These are phyloP conservation scores for Octodon degus DNA, from an alignment of 2,113 vertebrate species.

Conservation along the genomic window DNA sequence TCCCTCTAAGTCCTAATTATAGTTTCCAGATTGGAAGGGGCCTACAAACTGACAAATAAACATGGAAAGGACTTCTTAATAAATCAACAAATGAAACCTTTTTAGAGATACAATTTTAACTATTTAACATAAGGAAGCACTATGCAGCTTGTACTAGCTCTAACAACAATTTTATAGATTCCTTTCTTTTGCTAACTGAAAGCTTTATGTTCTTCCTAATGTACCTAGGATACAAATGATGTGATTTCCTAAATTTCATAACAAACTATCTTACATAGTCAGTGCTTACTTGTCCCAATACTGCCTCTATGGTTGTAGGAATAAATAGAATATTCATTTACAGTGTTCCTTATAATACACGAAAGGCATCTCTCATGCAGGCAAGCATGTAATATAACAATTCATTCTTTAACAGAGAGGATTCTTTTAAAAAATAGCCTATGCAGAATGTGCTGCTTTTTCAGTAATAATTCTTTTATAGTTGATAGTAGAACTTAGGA, in stretches of 20 bases:
- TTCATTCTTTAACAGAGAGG: slow-evolving; percentile 33
- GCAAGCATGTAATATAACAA: not conserved
- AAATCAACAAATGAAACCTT: slow-evolving; percentile 73
- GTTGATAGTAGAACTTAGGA: slow-evolving; percentile 13
- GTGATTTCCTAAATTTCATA: slow-evolving; percentile 48
- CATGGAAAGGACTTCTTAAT: slow-evolving; percentile 63
- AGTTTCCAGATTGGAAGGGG: slow-evolving; percentile 43
- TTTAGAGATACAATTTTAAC: slow-evolving; percentile 76
- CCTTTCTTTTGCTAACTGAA: slow-evolving; percentile 58
- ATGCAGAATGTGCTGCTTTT: slow-evolving; percentile 30
- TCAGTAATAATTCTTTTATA: slow-evolving; percentile 31
- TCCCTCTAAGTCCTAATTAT: slow-evolving; percentile 63
- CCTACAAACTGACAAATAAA: slow-evolving; percentile 71
- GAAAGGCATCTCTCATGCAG: slow-evolving; percentile 38
- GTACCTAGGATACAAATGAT: slow-evolving; percentile 22
- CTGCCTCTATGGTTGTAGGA: not conserved
- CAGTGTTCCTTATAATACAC: not conserved
- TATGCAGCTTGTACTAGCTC: slow-evolving; percentile 7
- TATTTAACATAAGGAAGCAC: slow-evolving; percentile 73
- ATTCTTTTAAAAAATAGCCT: slow-evolving; percentile 18
- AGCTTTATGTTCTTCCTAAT: slow-evolving; percentile 62
- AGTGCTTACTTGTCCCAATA: slow-evolving; percentile 16
- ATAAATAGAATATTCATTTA: slow-evolving; percentile 26
- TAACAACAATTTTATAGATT: not conserved
- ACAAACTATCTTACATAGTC: slow-evolving; percentile 25